Evolutionary conservation across 2,888 invertebrate species (phyloP).

Genomic region (Camptogramma bilineatum): DNA sequence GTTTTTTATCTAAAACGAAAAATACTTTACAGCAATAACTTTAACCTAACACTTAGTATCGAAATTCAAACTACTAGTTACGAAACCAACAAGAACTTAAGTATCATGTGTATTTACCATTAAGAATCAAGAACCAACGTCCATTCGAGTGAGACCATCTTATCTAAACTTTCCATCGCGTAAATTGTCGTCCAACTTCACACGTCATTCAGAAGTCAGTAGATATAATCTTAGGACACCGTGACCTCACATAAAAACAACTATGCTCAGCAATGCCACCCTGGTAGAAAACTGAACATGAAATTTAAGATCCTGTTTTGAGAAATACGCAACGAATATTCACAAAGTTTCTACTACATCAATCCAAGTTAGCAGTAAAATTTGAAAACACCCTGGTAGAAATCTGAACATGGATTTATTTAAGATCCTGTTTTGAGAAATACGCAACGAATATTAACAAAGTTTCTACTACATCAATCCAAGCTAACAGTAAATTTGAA

Average conservation of each 20-base stretch:
- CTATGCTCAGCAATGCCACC: slow-evolving; percentile 3
- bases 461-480: background rate
- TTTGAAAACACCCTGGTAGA: slow-evolving; percentile 4
- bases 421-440: background rate
- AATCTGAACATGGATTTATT: background rate
- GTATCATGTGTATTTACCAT: slow-evolving; percentile 16
- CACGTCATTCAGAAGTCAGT: slow-evolving; percentile 30
- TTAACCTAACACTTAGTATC: background rate
- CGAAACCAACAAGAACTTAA: background rate
- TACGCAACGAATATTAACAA: background rate
- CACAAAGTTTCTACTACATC: background rate
- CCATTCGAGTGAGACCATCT: slow-evolving; percentile 15
- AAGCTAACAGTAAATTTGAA: no score
- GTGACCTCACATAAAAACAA: slow-evolving; percentile 16
- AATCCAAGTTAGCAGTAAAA: no score
- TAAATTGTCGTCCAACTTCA: slow-evolving; percentile 27
- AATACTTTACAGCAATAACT: no score
- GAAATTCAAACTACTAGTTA: background rate
- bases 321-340: background rate
- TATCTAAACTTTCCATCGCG: slow-evolving; percentile 34
- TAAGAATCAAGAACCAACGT: slow-evolving; percentile 23
- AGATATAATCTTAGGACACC: slow-evolving; percentile 23
- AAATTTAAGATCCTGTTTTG: background rate
- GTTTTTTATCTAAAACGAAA: no score
- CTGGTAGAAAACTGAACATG: background rate